Percentiles rank a stretch among this genome's conserved stretches.
These are phyloP conservation scores for Brachionus paranguensis DNA, from an alignment of 1,140 invertebrate species.

Conservation along the genomic window DNA sequence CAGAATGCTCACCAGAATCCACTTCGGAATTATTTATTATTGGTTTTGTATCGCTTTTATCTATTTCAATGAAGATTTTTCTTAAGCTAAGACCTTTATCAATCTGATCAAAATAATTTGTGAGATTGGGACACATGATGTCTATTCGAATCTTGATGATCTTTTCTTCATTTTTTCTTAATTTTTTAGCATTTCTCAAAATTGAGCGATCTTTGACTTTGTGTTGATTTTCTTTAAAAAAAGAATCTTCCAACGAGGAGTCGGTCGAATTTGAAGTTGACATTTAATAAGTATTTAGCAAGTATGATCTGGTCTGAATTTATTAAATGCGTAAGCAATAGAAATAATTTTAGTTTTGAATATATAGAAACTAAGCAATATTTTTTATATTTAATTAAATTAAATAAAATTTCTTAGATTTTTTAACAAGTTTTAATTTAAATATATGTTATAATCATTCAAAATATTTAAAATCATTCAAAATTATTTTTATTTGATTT, in stretches of 20 bases:
- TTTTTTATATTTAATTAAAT: neutral
- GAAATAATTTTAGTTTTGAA: neutral
- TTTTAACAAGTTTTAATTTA: neutral
- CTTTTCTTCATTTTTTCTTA: neutral
- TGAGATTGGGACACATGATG: neutral
- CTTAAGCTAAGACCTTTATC: neutral
- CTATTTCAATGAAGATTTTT: neutral
- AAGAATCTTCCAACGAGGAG: neutral
- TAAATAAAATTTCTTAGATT: neutral
- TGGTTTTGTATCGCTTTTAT: neutral
- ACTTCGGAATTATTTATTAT: neutral
- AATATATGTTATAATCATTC: too few relatives aligned
- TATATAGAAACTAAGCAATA: neutral
- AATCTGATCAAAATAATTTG: neutral
- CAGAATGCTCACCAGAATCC: neutral
- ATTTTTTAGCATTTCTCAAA: neutral
- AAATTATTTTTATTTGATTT: too few relatives aligned
- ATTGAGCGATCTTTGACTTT: too few relatives aligned
- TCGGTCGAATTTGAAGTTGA: neutral
- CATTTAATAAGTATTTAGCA: neutral
- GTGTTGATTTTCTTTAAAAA: too few relatives aligned
- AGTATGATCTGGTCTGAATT: neutral
- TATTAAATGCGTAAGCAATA: neutral
- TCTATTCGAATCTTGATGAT: neutral
- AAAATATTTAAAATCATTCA: too few relatives aligned